These are phyloP conservation scores for Eutolmus rufibarbis DNA, from an alignment of 2,888 invertebrate species.

Conservation along the genomic window DNA sequence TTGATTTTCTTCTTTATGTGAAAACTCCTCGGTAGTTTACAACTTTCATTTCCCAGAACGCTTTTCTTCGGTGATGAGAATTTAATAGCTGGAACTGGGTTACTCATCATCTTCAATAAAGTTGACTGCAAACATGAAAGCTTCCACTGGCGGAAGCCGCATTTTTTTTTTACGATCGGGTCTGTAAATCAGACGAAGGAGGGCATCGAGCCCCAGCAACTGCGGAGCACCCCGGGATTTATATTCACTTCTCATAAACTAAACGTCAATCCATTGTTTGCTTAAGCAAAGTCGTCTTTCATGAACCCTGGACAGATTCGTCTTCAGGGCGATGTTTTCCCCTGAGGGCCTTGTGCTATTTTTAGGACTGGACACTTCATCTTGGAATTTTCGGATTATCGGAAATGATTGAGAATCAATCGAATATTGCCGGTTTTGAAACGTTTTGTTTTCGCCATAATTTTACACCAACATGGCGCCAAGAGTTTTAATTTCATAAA, in stretches of 20 bases:
- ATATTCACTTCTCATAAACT: background rate
- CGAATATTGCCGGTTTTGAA: background rate
- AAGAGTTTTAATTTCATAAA: background rate
- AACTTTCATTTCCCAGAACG: background rate
- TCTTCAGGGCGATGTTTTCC: background rate
- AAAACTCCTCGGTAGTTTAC: background rate
- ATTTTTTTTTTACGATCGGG: background rate
- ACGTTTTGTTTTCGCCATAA: background rate
- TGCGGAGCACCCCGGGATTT: background rate
- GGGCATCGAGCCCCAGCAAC: background rate
- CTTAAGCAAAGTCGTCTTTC: background rate
- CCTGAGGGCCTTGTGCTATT: background rate
- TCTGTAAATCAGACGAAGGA: background rate
- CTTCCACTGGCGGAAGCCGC: background rate
- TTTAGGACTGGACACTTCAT: background rate
- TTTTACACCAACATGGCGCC: background rate
- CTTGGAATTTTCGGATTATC: background rate
- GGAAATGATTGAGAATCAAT: background rate
- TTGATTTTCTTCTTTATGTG: background rate
- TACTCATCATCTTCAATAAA: background rate
- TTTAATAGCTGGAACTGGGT: background rate
- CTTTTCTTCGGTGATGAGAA: background rate
- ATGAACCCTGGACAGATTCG: background rate
- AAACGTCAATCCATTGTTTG: background rate
- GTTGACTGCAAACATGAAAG: background rate